Conservation (phyloP, 1,140 invertebrate genomes). For the Trichomalopsis sarcophagae region DNA sequence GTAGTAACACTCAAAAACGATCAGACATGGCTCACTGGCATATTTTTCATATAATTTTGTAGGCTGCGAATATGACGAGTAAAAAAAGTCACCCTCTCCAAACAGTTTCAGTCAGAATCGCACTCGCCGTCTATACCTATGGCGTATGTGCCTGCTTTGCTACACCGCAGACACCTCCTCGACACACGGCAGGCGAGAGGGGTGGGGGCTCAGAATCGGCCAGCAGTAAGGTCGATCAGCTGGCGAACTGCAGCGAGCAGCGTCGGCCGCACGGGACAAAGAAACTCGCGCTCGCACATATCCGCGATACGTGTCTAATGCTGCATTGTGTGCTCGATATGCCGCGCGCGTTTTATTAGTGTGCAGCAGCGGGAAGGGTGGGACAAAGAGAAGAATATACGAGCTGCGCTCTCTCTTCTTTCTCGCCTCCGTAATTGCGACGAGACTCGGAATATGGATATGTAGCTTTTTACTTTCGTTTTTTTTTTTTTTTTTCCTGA, state of each 20-base stretch:
- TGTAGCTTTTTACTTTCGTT: too few relatives aligned
- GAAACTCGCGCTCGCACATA: constrained; percentile 11
- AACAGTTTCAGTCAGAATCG: too few relatives aligned
- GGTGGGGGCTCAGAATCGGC: neutral
- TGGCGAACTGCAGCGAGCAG: constrained; percentile 47
- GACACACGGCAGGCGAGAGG: neutral
- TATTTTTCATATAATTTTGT: too few relatives aligned
- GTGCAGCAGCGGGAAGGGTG: too few relatives aligned
- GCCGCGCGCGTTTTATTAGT: too few relatives aligned
- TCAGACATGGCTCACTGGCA: neutral
- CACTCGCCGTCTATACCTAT: neutral
- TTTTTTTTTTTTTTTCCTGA: neutral
- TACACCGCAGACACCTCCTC: neutral
- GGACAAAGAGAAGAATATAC: neutral
- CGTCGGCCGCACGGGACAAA: constrained; percentile 34
- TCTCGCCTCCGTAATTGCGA: neutral
- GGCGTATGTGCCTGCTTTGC: neutral
- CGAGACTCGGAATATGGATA: too few relatives aligned
- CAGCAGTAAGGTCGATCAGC: constrained; percentile 60
- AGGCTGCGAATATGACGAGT: too few relatives aligned
- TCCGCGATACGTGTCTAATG: neutral
- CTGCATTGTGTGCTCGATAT: neutral
- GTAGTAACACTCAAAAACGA: constrained; percentile 10
- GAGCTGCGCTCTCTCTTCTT: neutral
- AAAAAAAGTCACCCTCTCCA: too few relatives aligned